A percentile compares a stretch with the other conserved stretches of the same genome.
Evolutionary conservation across 92 coral and sea anemone species (phyloP).

Genomic region (Zoanthus gigantus): DNA sequence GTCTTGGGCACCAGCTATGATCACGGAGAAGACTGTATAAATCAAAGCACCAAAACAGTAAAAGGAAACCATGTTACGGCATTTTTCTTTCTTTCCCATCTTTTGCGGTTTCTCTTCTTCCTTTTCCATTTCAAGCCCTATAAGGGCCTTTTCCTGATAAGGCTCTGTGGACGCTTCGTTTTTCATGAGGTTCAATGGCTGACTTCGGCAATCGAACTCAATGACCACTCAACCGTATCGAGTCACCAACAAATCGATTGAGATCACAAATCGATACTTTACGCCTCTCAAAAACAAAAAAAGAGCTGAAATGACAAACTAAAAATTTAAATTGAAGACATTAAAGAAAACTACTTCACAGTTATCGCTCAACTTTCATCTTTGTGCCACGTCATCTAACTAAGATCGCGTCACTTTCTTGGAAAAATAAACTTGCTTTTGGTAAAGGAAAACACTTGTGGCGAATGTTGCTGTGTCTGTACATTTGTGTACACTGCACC

Average conservation of each 20-base stretch:
- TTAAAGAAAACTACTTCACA: background rate
- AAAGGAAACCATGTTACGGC: conserved; percentile 72
- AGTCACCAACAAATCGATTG: background rate
- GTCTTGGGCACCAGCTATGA: conserved; percentile 91
- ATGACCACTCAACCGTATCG: background rate
- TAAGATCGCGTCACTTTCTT: background rate
- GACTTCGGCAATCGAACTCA: background rate
- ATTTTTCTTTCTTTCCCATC: conserved; percentile 55
- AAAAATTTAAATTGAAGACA: background rate
- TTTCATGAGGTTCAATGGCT: conserved; percentile 1
- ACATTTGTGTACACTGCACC: background rate
- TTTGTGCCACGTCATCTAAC: conserved; percentile 38
- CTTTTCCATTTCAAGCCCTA: conserved; percentile 26
- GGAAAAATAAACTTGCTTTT: background rate
- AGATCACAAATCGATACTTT: background rate
- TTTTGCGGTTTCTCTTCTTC: conserved; percentile 38
- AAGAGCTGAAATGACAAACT: background rate
- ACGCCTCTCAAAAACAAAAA: background rate
- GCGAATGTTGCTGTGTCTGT: background rate
- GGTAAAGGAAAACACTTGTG: background rate
- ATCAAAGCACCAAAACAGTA: conserved; percentile 85
- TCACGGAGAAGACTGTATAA: conserved; percentile 88
- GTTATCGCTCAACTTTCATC: background rate
- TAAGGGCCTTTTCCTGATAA: background rate
- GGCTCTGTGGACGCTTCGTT: conserved; percentile 8